Base-by-base conservation (phyloP, 2,888 invertebrate species). In the Watsonalla binaria region DNA sequence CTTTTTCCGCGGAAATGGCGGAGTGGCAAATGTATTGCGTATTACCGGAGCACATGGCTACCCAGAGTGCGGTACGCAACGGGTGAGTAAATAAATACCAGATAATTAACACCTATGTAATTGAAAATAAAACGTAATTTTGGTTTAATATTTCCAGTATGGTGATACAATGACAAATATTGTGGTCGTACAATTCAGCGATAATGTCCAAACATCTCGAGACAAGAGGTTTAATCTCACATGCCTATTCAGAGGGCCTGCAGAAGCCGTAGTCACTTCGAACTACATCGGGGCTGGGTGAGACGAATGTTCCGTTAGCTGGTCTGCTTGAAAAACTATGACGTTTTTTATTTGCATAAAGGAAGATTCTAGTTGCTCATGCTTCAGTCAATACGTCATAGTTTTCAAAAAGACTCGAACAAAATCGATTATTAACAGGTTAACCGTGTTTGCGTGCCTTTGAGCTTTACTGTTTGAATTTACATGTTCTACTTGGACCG, bases 141-240 rank as follows among this genome's bases (percentile, higher is more conserved):
- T 24, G 24, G 24, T 24, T 24, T 24, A 24, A 24, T 24, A n/a
- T 66, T 83, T 80, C n/a, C 83, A 96, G 96, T 97, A 96, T 72
- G 97, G 96, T 5, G 97, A 98, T 74, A 96, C 97, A 5, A 95
- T 97, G 94, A 97, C 97, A 56, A 98, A 97, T 75, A 97, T 98
- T 62, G 96, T 97, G 6, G 97, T 97, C 15, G 97, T 98, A 0
- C 97, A 98, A 80, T 97, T 97, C 90, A 97, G 97, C 66, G 97
- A 98, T 82, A 96, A 95, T 74, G 97, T 98, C 0, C 97, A 97
- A 88, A 97, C 97, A 0, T 95, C 96, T 15, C 92, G 95, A 58
- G 97, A 98, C 82, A 97, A 97, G 74, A 92, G 97, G 9, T 98
- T 97, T 86, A 98, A 98, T 80, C 88, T 98, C 60, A 98, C 97